Percentiles rank a stretch among this genome's conserved stretches.
phyloP scores from a whole-genome alignment of 2,797 vertebrate species.

The Scolopax rusticola region DNA sequence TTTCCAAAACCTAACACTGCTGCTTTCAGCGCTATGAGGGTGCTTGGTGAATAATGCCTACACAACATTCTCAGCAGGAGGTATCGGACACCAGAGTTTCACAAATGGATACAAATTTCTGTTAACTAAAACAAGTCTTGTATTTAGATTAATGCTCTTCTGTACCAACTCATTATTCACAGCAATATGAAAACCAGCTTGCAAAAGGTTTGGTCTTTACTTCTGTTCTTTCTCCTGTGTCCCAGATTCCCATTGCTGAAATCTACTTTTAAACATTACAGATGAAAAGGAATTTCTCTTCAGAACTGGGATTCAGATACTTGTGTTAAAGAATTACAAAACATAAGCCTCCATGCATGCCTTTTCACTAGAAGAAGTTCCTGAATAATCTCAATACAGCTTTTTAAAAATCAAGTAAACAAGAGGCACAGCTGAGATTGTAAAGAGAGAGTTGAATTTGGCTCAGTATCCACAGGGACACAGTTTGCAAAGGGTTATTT shows the following conservation, averaged over 20 bases:
- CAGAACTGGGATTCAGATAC: neutral
- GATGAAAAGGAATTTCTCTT: neutral
- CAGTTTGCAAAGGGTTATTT: slow-evolving; percentile 45
- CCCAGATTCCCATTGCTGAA: neutral
- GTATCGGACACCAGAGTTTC: neutral
- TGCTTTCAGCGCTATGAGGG: neutral
- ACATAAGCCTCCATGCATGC: neutral
- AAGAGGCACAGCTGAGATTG: neutral
- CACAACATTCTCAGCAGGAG: neutral
- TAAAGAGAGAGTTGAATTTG: neutral
- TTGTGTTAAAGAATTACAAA: neutral
- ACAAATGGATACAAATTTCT: neutral
- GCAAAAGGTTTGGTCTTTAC: neutral
- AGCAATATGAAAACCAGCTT: neutral
- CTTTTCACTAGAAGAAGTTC: neutral
- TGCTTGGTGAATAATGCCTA: neutral
- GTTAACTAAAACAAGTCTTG: neutral
- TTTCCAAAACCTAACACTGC: slow-evolving; percentile 2
- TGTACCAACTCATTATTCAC: neutral
- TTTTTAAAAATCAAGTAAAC: neutral
- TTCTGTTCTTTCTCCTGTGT: neutral
- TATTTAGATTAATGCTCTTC: neutral
- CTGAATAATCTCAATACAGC: neutral
- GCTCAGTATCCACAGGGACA: neutral
- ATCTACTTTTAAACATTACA: neutral